These are phyloP conservation scores for Gryllus bimaculatus DNA, from an alignment of 1,140 invertebrate genomes.

Conservation along the genomic window DNA sequence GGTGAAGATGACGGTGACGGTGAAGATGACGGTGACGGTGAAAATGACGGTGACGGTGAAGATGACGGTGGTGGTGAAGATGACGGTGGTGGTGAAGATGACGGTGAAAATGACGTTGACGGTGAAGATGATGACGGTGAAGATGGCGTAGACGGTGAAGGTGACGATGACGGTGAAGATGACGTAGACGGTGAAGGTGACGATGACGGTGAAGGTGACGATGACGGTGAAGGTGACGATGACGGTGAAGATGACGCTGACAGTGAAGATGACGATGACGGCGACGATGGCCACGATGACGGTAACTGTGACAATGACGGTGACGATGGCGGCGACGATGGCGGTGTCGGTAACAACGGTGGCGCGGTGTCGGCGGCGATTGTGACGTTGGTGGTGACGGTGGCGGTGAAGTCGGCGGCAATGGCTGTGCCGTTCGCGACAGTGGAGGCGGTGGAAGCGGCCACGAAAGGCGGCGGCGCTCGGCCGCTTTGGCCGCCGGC, in stretches of 20 bases:
- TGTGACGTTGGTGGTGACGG: too few species aligned
- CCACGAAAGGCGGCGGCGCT: too few species aligned
- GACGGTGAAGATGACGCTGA: neutral
- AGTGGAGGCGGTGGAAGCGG: too few species aligned
- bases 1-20: neutral
- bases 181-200: too few species aligned
- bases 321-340: neutral
- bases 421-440: too few species aligned
- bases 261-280: neutral
- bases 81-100: neutral
- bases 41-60: neutral
- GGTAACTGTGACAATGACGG: neutral
- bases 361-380: too few species aligned
- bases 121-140: neutral
- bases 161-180: too few species aligned
- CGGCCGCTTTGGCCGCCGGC: too few species aligned
- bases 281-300: neutral
- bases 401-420: too few species aligned
- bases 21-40: neutral
- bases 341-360: too few species aligned
- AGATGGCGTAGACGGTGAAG: neutral
- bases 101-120: neutral
- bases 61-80: neutral
- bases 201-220: too few species aligned
- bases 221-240: too few species aligned